phyloP scores from a whole-genome alignment of 2,113 vertebrate species.

The Stictonetta naevosa region DNA sequence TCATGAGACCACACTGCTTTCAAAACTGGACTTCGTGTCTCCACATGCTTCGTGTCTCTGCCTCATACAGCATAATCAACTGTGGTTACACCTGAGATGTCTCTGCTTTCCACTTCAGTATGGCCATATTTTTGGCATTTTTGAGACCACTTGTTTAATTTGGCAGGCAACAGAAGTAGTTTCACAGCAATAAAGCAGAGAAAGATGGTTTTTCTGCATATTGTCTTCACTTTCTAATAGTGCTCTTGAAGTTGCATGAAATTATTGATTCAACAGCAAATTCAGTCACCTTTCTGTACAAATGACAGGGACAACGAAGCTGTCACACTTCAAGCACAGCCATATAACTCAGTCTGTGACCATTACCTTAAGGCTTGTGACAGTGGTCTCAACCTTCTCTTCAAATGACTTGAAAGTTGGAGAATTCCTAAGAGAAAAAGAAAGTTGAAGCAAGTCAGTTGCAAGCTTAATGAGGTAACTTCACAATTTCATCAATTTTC shows the following conservation, averaged over 20 bases:
- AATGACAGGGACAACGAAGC: not conserved
- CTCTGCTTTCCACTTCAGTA: not conserved
- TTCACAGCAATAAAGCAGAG: not conserved
- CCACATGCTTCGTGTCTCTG: not conserved
- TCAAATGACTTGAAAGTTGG: conserved; percentile 97
- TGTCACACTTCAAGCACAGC: not conserved
- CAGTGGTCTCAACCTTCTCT: conserved; percentile 96
- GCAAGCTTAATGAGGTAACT: not conserved
- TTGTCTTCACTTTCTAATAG: not conserved
- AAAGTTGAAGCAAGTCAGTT: conserved; percentile 38
- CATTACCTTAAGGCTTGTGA: conserved; percentile 93
- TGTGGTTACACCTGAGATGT: not conserved
- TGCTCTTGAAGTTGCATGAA: not conserved
- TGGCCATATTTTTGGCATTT: not conserved
- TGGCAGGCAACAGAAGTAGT: not conserved
- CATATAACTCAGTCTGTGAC: not conserved
- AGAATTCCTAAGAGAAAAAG: conserved; percentile 87
- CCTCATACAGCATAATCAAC: not conserved
- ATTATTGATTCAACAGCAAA: not conserved
- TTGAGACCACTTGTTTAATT: not conserved
- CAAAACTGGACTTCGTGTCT: not conserved
- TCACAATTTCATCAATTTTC: not conserved
- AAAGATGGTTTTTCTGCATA: not conserved
- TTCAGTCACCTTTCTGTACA: not conserved
- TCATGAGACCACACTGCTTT: not conserved